A percentile compares a stretch with the other conserved stretches of the same genome.
These are phyloP conservation scores for Pyrgilauda ruficollis DNA, from an alignment of 2,113 vertebrate genomes.

Conservation along the genomic window DNA sequence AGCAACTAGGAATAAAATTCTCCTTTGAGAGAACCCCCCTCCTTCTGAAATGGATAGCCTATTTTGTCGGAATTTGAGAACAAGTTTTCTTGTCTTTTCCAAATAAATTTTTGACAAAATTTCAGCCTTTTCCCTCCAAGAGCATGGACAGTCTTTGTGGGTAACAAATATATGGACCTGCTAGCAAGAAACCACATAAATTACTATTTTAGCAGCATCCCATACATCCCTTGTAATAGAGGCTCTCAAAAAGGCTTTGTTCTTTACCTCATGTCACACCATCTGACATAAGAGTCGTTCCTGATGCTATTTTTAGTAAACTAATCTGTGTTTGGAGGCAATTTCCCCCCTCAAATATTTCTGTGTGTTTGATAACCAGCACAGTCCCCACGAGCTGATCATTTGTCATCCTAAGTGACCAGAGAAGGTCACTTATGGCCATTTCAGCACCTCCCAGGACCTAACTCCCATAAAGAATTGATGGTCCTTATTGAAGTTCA, in stretches of 20 bases:
- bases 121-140: not conserved
- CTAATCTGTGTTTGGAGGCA: not conserved
- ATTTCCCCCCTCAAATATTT: not conserved
- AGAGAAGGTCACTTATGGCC: not conserved
- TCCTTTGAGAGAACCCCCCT: not conserved
- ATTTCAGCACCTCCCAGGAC: not conserved
- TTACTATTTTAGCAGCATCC: not conserved
- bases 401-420: not conserved
- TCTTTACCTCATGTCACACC: slow-evolving; percentile 3
- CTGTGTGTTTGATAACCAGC: not conserved
- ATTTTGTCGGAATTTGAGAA: not conserved
- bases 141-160: not conserved
- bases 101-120: not conserved
- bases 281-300: not conserved
- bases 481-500: not conserved
- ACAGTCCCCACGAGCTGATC: not conserved
- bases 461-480: not conserved
- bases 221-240: not conserved
- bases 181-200: not conserved
- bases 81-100: not conserved
- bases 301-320: slow-evolving; percentile 18
- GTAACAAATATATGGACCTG: not conserved
- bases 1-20: not conserved
- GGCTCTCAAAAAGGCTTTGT: not conserved
- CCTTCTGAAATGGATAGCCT: not conserved